Evolutionary conservation across 2,797 vertebrate genomes (phyloP).

Genomic region (Gallinago nigripennis): DNA sequence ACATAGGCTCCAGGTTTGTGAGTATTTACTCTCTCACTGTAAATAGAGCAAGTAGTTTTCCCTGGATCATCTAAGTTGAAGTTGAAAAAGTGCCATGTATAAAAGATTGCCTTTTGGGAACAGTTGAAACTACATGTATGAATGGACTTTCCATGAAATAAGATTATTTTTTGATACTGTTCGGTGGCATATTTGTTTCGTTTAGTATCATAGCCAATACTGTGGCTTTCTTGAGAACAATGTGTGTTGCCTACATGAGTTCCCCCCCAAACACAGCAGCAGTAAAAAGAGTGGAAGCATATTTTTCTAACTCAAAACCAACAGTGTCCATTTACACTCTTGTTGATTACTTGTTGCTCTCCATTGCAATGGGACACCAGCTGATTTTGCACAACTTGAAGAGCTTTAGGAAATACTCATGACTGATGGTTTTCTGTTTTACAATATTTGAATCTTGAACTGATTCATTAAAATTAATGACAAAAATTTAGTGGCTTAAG

Average conservation of each 20-base stretch:
- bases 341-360: not conserved
- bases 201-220: not conserved
- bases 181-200: not conserved
- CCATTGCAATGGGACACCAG: fast-evolving
- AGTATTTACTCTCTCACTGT: not conserved
- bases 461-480: not conserved
- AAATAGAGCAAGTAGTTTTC: constrained; percentile 17
- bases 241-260: not conserved
- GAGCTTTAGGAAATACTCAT: not conserved
- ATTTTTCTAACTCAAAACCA: not conserved
- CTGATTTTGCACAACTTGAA: not conserved
- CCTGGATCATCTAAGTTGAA: not conserved
- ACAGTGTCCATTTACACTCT: not conserved
- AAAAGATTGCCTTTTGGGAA: not conserved
- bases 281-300: not conserved
- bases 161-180: not conserved
- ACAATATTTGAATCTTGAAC: not conserved
- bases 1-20: not conserved
- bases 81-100: not conserved
- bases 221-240: not conserved
- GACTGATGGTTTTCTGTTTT: not conserved
- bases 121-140: not conserved
- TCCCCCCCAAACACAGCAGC: not conserved
- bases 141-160: not conserved
- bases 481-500: not conserved